Conservation (phyloP, 2,113 vertebrate species). For the Peromyscus californicus region DNA sequence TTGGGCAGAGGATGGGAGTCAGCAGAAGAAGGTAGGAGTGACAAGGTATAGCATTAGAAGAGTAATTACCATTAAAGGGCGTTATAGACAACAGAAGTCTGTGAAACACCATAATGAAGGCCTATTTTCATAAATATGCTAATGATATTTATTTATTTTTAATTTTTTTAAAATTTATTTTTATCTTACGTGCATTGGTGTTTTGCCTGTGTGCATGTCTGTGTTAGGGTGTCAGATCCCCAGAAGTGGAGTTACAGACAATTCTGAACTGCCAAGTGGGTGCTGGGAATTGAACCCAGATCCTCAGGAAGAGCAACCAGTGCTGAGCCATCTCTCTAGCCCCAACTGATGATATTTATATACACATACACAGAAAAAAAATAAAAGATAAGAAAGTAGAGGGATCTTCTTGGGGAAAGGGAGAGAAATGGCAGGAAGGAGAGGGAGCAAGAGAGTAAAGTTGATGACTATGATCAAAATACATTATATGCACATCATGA, state of each 20-base stretch:
- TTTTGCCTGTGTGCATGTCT: no score
- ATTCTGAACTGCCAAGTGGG: no score
- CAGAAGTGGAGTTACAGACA: no score
- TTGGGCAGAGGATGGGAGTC: background rate
- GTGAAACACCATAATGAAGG: background rate
- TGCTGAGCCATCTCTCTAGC: no score
- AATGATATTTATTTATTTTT: background rate
- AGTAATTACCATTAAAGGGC: background rate
- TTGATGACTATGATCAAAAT: background rate
- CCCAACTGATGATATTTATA: background rate
- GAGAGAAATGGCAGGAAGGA: background rate
- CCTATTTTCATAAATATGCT: background rate
- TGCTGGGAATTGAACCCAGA: no score
- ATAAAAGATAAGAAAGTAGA: background rate
- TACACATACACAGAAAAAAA: background rate
- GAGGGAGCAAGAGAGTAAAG: background rate
- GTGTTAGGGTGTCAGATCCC: no score
- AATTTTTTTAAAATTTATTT: no score
- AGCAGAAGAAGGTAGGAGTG: background rate
- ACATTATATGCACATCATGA: background rate
- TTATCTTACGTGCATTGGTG: no score
- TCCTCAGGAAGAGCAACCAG: no score
- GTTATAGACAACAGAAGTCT: background rate
- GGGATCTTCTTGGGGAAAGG: background rate
- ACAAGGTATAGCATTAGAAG: accelerated